Conservation (phyloP, 2,797 vertebrate genomes). For the Chloroceryle amazona region DNA sequence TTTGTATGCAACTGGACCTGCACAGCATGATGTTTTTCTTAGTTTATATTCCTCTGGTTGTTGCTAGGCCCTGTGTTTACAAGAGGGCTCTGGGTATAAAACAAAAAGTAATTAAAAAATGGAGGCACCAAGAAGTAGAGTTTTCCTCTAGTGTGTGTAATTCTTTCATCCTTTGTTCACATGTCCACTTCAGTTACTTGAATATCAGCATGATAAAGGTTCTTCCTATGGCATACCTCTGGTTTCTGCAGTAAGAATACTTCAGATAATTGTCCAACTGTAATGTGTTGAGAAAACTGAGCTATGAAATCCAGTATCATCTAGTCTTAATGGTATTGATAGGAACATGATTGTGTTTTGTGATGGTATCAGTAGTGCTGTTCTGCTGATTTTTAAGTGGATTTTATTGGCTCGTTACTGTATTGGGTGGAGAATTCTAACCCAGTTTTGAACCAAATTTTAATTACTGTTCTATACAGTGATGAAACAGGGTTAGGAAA, state of each 20-base stretch:
- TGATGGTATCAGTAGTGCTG: neutral
- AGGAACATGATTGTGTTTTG: neutral
- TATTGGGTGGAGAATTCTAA: neutral
- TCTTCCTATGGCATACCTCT: neutral
- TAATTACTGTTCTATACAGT: neutral
- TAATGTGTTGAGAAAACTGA: neutral
- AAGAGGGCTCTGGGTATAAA: neutral
- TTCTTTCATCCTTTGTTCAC: neutral
- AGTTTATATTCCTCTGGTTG: neutral
- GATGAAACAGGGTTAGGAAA: neutral
- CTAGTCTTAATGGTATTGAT: neutral
- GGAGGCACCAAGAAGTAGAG: neutral
- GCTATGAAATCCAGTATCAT: neutral
- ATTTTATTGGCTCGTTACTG: neutral
- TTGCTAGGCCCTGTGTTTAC: neutral
- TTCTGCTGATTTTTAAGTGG: neutral
- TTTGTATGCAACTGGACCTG: neutral
- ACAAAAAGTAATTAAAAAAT: neutral
- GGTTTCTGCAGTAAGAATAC: neutral
- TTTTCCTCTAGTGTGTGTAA: neutral
- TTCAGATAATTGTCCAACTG: neutral
- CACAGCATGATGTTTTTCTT: neutral
- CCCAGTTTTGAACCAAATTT: neutral
- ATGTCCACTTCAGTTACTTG: neutral
- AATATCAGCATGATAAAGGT: neutral